Conservation (phyloP, 1,140 invertebrate genomes). For the Aphelenchoides besseyi region DNA sequence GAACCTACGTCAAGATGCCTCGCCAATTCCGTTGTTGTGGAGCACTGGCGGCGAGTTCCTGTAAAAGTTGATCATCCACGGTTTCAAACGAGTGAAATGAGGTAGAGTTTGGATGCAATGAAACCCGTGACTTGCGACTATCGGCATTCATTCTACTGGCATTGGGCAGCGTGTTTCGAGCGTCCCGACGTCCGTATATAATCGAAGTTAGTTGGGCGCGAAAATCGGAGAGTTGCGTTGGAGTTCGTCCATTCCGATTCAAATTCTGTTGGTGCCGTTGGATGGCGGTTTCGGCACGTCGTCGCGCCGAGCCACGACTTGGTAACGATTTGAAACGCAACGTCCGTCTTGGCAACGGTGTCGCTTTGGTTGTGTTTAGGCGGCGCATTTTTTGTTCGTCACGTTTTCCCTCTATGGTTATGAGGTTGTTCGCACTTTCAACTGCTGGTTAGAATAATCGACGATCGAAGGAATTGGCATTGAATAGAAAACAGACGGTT, state of each 20-base stretch:
- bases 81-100: not conserved
- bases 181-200: not conserved
- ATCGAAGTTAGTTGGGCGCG: not conserved
- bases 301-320: not conserved
- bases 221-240: not conserved
- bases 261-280: not conserved
- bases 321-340: conserved; percentile 18
- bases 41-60: conserved; percentile 36
- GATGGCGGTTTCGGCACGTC: not conserved
- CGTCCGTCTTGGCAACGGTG: conserved; percentile 7
- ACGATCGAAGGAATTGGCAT: no score
- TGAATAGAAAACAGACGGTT: no score
- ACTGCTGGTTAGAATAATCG: no score
- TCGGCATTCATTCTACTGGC: no score
- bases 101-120: no score
- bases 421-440: no score
- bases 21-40: conserved; percentile 52
- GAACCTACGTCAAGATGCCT: conserved; percentile 48
- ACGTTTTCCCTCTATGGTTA: no score
- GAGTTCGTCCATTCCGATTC: not conserved
- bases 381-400: conserved; percentile 1
- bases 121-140: no score
- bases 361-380: not conserved
- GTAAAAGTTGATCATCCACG: conserved; percentile 27
- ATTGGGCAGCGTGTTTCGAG: no score